phyloP scores from a whole-genome alignment of 1,140 invertebrate species.

The Drosophila albomicans region DNA sequence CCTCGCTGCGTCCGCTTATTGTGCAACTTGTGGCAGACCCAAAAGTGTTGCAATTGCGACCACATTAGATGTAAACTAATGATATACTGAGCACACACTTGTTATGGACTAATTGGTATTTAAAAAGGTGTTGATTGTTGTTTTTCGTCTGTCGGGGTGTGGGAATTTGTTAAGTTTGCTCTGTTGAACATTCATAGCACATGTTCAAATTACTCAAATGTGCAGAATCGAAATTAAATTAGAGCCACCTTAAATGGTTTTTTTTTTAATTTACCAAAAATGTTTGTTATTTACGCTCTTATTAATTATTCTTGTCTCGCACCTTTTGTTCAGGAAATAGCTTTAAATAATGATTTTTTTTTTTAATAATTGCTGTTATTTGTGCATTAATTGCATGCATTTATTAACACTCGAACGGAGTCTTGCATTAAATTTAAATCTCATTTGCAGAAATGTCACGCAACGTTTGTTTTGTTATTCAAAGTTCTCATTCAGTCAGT shows the following conservation, averaged over 20 bases:
- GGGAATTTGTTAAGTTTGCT: slow-evolving; percentile 32
- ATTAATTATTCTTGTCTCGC: neutral
- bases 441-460: slow-evolving; percentile 62
- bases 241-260: neutral
- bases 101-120: slow-evolving; percentile 69
- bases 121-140: slow-evolving; percentile 52
- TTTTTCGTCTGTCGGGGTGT: slow-evolving; percentile 25
- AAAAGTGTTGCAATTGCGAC: slow-evolving; percentile 68
- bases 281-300: neutral
- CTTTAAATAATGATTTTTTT: neutral
- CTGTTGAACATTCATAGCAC: neutral
- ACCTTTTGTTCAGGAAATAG: neutral
- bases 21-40: slow-evolving; percentile 68
- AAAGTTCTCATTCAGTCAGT: slow-evolving; percentile 49
- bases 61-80: slow-evolving; percentile 77
- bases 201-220: neutral
- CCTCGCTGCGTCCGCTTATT: slow-evolving; percentile 66
- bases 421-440: slow-evolving; percentile 55
- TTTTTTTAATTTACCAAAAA: neutral
- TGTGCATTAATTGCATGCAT: slow-evolving; percentile 55
- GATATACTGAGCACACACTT: slow-evolving; percentile 58
- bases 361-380: slow-evolving; percentile 22
- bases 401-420: slow-evolving; percentile 25
- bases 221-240: neutral
- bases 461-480: slow-evolving; percentile 32